Conservation (phyloP, 2,113 vertebrate species). For the Antigone vipio region DNA sequence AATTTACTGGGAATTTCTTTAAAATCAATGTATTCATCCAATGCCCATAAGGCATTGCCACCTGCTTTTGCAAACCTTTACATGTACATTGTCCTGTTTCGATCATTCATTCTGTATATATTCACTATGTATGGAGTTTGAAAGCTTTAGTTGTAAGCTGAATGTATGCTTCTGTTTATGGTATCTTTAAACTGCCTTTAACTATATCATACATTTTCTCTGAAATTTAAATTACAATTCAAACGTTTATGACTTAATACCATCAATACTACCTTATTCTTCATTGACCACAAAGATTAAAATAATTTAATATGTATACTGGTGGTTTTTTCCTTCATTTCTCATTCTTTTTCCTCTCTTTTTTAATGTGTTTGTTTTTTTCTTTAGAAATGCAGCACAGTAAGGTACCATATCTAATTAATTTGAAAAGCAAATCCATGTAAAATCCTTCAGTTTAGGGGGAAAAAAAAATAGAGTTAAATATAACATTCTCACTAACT, state of each 20-base stretch:
- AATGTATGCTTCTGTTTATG: not conserved
- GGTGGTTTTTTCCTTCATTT: not conserved
- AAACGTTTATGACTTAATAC: not conserved
- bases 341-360: not conserved
- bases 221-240: not conserved
- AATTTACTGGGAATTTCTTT: not conserved
- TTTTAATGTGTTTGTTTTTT: not conserved
- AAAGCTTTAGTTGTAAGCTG: not conserved
- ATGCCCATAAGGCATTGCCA: not conserved
- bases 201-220: not conserved
- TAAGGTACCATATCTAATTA: not conserved
- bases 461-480: not conserved
- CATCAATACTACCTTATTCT: not conserved
- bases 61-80: not conserved
- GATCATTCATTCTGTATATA: too few relatives aligned
- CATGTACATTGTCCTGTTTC: not conserved
- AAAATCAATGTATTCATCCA: not conserved
- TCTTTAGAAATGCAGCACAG: not conserved
- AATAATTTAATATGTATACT: not conserved
- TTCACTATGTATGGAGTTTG: too few relatives aligned
- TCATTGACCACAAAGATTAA: not conserved
- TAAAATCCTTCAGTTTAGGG: not conserved
- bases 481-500: not conserved
- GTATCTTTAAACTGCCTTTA: not conserved
- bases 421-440: not conserved